Base-by-base conservation (phyloP, 2,797 vertebrate species). In the Arrhamphus sclerolepis region DNA sequence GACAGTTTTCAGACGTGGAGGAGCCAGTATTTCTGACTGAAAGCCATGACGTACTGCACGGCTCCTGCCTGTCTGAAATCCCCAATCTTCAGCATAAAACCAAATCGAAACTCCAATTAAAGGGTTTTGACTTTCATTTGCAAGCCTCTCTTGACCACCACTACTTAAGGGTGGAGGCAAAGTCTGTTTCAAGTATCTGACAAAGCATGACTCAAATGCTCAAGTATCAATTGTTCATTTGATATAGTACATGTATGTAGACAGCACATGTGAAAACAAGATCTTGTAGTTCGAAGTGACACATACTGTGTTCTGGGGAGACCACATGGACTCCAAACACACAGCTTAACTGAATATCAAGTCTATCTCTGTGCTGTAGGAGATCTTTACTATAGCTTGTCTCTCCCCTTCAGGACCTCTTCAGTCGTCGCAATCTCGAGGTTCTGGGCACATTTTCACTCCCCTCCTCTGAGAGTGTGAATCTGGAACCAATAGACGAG, bases 41-140 rank as follows among this genome's bases (percentile, higher is more conserved):
- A 44, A 89, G 84, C 87, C 87, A 91, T 90, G 87, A 87, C 85
- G 86, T 85, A 88, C 86, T 84, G 77, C 82, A 51, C 26, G 91
- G 91, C 91, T 93, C 92, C 92, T 87, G 88, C 84, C 84, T 89
- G 92, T 92, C 91, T 92, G 89, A 92, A 89, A 92, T 87, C 82
- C 87, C 68, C 81, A 76, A 91, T 91, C 87, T 92, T 89, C 66
- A 84, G 86, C 87, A 83, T 84, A 90, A 89, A 90, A 90, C 84
- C 82, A 80, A 81, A 87, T 90, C 86, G 85, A 72, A 79, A 84
- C 82, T 87, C 86, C 87, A 88, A 86, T 86, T 89, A 85, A 86
- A 85, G 87, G 80, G 89, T 90, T 89, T 85, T 81, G 66, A 85
- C 82, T 87, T 83, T 87, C 76, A 82, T 88, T 89, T 82, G 83